A percentile compares a stretch with the other conserved stretches of the same genome.
Conservation (phyloP, 2,113 vertebrate genomes). For the Pelobates fuscus region DNA sequence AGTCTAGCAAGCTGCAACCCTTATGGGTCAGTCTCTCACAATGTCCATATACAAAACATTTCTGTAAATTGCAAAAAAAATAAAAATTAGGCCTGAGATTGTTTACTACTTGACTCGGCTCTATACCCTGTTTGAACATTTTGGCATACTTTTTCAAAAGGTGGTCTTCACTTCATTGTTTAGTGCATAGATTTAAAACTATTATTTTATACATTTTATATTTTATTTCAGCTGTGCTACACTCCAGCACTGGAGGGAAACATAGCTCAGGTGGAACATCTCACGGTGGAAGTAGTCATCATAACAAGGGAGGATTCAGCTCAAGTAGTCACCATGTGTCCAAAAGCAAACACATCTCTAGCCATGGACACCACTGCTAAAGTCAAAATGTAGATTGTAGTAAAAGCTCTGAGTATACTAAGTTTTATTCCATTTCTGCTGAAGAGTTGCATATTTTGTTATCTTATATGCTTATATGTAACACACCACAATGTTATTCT, state of each 20-base stretch:
- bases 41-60: too few relatives aligned
- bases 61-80: too few relatives aligned
- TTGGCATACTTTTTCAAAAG: too few relatives aligned
- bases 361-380: slow-evolving; percentile 31
- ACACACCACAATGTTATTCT: too few relatives aligned
- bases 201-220: neutral
- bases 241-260: slow-evolving; percentile 37
- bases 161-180: neutral
- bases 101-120: too few relatives aligned
- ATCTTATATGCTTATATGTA: too few relatives aligned
- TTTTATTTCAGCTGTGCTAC: slow-evolving; percentile 24
- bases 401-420: neutral
- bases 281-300: slow-evolving; percentile 14
- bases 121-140: too few relatives aligned
- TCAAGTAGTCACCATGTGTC: slow-evolving; percentile 14
- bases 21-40: too few relatives aligned
- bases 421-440: neutral
- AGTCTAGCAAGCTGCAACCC: too few relatives aligned
- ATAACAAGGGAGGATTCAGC: slow-evolving; percentile 32
- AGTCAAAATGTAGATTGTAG: neutral
- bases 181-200: neutral
- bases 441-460: too few relatives aligned
- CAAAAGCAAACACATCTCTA: slow-evolving; percentile 7
- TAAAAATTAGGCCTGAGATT: too few relatives aligned
- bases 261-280: slow-evolving; percentile 16